Evolutionary conservation across 2,888 invertebrate genomes (phyloP), one percentile per base, ranked within the genome.

Genomic region (Lathronympha strigana): DNA sequence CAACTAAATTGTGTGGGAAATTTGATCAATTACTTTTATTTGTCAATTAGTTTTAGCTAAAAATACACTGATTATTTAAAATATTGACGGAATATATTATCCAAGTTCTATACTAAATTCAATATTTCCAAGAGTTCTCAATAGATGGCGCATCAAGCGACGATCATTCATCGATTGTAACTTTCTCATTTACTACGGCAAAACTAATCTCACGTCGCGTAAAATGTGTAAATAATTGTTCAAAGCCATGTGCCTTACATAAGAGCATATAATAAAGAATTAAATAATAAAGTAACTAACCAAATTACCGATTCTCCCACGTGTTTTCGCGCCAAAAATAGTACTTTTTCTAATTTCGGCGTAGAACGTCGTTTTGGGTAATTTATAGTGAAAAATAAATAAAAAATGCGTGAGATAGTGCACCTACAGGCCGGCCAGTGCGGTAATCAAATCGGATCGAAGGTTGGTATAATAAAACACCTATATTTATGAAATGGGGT

Each of bases 361-460:
- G 62, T 66, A 63, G 69, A 67, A 70, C 69, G 71, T 77, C 72
- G 77, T 72, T 71, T 74, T 72, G 71, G 76, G 76, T 78, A 78
- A 71, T 66, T 74, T 70, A 61, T 67, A 70, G 67, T 71, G 47
- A 66, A 69, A 54, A 55, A 70, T 23, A 66, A 71, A 70, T 69
- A 63, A 88, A 82, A n/a, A 83, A 97, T 97, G 97, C 95, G 97
- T 93, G 97, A 97, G 95, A 97, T 97, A 79, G 97, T 97, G 73
- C 97, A 97, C 89, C 93, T 97, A 71, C 97, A 97, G 87, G 97
- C 95, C 68, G 97, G 97, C 67, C 97, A 97, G 87, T 97, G 97
- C 85, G 97, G 97, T 71, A 97, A 97, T 86, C 97, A 98, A 91
- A 97, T 98, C 81, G 97, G 97, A 74, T 96, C 97, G 69, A 97